A percentile compares a stretch with the other conserved stretches of the same genome.
These are phyloP conservation scores for Babyrousa celebensis DNA, from an alignment of 2,797 vertebrate species.

Conservation along the genomic window DNA sequence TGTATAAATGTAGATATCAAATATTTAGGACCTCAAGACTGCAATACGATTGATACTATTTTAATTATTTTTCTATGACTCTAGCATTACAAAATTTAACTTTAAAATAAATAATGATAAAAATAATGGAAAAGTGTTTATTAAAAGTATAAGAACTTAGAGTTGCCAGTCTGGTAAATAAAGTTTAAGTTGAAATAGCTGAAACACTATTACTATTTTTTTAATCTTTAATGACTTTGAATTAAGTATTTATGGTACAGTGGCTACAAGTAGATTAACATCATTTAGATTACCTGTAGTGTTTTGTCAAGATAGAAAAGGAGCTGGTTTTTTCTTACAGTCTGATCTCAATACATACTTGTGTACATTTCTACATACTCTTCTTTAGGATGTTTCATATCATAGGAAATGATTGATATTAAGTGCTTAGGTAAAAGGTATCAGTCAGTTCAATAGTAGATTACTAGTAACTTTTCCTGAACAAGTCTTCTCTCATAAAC, in stretches of 20 bases:
- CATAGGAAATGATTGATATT: slow-evolving; percentile 51
- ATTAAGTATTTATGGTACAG: slow-evolving; percentile 38
- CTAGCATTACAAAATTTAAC: slow-evolving; percentile 27
- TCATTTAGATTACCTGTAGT: slow-evolving; percentile 1
- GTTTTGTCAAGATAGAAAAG: slow-evolving; percentile 36
- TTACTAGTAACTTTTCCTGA: slow-evolving; percentile 34
- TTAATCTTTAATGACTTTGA: slow-evolving; percentile 52
- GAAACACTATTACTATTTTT: not conserved
- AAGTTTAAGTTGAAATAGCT: slow-evolving; percentile 60
- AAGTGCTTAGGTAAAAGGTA: not conserved
- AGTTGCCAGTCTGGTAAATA: not conserved
- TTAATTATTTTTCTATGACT: slow-evolving; percentile 46
- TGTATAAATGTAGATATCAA: not conserved
- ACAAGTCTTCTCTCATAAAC: slow-evolving; percentile 20
- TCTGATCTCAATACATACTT: not conserved
- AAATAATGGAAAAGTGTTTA: slow-evolving; percentile 21
- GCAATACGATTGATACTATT: not conserved
- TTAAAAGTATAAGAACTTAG: slow-evolving; percentile 37
- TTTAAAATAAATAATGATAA: slow-evolving; percentile 53
- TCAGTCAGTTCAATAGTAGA: not conserved
- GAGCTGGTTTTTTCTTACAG: slow-evolving; percentile 47
- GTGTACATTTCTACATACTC: slow-evolving; percentile 50
- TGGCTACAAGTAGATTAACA: slow-evolving; percentile 23
- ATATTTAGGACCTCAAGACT: slow-evolving; percentile 4
- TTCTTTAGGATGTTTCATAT: slow-evolving; percentile 6